Conservation (phyloP, 2,797 vertebrate genomes). For the Mormyrops boulengeri region DNA sequence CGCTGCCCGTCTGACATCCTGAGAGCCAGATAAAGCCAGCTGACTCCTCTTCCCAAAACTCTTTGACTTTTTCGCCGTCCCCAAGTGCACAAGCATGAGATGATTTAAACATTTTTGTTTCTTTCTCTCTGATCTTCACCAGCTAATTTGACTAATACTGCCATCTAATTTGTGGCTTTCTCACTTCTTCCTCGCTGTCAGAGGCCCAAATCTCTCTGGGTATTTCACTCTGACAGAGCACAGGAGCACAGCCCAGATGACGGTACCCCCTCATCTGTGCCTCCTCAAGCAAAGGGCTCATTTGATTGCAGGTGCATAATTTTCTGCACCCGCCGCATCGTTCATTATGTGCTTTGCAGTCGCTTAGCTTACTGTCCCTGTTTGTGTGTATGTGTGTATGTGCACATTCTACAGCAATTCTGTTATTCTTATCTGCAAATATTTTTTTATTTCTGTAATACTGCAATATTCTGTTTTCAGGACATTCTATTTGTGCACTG, state of each 20-base stretch:
- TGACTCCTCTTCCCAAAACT: background rate
- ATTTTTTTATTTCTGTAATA: background rate
- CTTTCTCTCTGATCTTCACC: background rate
- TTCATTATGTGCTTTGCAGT: background rate
- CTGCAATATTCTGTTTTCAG: background rate
- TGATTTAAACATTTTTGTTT: background rate
- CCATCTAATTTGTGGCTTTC: background rate
- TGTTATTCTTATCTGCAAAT: background rate
- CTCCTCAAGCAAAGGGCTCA: background rate
- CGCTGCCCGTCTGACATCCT: background rate
- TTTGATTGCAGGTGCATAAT: background rate
- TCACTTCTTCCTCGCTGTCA: background rate
- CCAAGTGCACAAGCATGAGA: background rate
- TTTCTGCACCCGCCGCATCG: background rate
- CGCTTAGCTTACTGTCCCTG: background rate
- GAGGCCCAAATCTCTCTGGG: background rate
- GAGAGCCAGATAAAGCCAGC: background rate
- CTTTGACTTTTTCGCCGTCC: background rate
- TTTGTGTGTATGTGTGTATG: background rate
- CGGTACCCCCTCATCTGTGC: background rate
- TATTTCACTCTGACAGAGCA: background rate
- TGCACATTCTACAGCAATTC: background rate
- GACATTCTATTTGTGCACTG: background rate
- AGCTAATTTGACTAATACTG: background rate
- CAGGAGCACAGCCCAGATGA: background rate